A percentile compares a stretch with the other conserved stretches of the same genome.
Evolutionary conservation across 2,113 vertebrate genomes (phyloP).

Genomic region (Octodon degus): DNA sequence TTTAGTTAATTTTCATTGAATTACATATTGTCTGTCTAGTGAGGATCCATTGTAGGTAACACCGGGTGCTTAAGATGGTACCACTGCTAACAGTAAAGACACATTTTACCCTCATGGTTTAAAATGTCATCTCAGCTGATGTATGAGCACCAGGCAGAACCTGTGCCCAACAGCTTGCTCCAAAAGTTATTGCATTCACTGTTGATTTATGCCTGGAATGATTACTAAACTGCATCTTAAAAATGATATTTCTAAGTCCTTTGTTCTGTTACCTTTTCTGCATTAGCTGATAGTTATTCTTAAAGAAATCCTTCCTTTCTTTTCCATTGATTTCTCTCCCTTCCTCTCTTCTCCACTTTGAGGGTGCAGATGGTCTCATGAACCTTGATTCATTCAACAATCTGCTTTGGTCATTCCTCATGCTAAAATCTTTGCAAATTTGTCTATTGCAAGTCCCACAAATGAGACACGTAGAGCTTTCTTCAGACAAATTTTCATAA

Average conservation of each 20-base stretch:
- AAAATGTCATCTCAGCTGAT: not conserved
- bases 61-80: accelerated
- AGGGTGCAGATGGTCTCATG: not conserved
- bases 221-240: not conserved
- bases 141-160: too few species aligned
- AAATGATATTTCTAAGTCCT: not conserved
- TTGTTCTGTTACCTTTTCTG: not conserved
- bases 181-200: not conserved
- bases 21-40: not conserved
- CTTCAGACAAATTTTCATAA: not conserved
- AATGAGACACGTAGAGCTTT: not conserved
- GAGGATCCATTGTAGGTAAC: not conserved
- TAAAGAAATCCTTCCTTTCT: not conserved
- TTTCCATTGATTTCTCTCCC: too few species aligned
- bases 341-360: not conserved
- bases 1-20: not conserved
- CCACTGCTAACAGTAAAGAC: not conserved
- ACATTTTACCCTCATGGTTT: not conserved
- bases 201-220: not conserved
- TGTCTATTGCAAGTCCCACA: not conserved
- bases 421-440: not conserved
- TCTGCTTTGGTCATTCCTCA: not conserved
- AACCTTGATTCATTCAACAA: not conserved
- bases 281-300: not conserved
- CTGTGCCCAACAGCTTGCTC: not conserved